Percentiles rank a stretch among this genome's conserved stretches.
phyloP scores from a whole-genome alignment of 2,888 invertebrate genomes.

The Bellardia pandia region DNA sequence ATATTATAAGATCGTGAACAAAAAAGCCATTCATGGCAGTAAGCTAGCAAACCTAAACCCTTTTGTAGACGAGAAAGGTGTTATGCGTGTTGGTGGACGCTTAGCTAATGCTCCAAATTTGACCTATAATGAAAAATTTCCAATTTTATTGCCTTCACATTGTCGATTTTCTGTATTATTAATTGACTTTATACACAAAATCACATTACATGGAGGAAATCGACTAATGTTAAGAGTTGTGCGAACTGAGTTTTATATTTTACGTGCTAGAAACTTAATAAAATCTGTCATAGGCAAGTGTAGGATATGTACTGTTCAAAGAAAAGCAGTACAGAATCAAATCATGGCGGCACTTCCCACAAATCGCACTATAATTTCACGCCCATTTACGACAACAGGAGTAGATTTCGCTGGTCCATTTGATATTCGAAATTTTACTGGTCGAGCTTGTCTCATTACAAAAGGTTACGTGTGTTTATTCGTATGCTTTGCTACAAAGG shows the following conservation, averaged over 20 bases:
- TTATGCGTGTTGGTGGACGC: too few species aligned
- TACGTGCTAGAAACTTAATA: not conserved
- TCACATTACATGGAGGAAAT: not conserved
- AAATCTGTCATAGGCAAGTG: constrained; percentile 9
- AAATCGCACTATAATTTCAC: not conserved
- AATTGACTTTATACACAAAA: not conserved
- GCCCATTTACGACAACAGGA: not conserved
- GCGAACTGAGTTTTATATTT: constrained; percentile 10
- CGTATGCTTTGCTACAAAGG: too few species aligned
- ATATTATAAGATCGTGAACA: not conserved
- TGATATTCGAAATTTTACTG: too few species aligned
- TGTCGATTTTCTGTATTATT: not conserved
- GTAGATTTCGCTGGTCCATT: too few species aligned
- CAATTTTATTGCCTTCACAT: not conserved
- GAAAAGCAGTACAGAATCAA: not conserved
- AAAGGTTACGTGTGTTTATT: too few species aligned
- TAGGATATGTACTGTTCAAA: not conserved
- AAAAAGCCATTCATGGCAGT: not conserved
- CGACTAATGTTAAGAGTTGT: not conserved
- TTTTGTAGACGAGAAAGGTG: not conserved
- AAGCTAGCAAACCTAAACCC: not conserved
- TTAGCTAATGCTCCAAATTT: too few species aligned
- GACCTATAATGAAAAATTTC: too few species aligned
- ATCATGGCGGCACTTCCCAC: not conserved
- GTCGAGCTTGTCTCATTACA: too few species aligned